Evolutionary conservation across 2,797 vertebrate genomes (phyloP).

Genomic region (Pogonophryne albipinna): DNA sequence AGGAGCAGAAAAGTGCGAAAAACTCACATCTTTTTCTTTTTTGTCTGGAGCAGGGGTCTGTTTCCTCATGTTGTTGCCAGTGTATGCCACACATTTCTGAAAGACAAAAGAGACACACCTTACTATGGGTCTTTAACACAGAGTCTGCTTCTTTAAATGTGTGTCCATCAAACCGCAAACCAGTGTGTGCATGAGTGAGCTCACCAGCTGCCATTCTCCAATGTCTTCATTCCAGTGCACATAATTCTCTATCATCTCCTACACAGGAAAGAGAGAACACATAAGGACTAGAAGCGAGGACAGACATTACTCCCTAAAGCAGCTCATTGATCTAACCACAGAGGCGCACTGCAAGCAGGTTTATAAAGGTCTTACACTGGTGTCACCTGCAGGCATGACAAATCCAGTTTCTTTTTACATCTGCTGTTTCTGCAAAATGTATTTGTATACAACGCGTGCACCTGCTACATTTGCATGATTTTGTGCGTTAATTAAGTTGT

Average conservation of each 20-base stretch:
- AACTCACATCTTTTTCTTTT: constrained; percentile 98
- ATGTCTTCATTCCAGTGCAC: constrained; percentile 99
- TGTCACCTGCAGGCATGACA: no score
- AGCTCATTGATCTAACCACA: no score
- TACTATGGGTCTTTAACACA: neutral
- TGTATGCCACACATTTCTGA: constrained; percentile 99
- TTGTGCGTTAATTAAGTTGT: neutral
- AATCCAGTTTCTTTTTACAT: neutral
- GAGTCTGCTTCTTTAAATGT: neutral
- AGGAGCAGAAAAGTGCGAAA: neutral
- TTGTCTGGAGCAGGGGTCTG: constrained; percentile 96
- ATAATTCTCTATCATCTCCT: constrained; percentile 99
- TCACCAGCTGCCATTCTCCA: constrained; percentile 98
- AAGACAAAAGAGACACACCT: constrained; percentile 35
- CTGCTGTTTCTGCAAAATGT: neutral
- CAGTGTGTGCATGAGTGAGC: constrained; percentile 40
- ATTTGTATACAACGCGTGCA: neutral
- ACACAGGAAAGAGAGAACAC: constrained; percentile 47
- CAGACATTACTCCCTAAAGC: neutral
- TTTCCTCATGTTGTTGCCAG: constrained; percentile 99
- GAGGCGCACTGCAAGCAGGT: no score
- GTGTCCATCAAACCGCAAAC: neutral
- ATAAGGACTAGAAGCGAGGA: neutral
- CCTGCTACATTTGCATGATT: constrained; percentile 8
- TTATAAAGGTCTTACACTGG: no score